These are phyloP conservation scores for Lates calcarifer DNA, from an alignment of 2,113 vertebrate species.

Conservation along the genomic window DNA sequence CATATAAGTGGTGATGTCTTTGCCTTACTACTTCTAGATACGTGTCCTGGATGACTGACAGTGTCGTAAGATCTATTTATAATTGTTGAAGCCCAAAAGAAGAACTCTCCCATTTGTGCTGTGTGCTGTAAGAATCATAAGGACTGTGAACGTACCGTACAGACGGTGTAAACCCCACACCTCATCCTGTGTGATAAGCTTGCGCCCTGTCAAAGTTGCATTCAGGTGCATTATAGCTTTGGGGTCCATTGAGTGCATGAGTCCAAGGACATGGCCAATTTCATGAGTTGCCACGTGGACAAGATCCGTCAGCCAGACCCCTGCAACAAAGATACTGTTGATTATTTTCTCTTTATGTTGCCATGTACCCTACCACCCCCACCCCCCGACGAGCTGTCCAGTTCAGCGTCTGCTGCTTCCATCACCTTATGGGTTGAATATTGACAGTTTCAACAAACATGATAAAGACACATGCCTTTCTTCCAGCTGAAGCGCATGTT, in stretches of 20 bases:
- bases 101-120: not conserved
- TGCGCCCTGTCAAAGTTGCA: constrained; percentile 92
- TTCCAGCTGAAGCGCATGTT: constrained; percentile 98
- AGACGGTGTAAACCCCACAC: constrained; percentile 96
- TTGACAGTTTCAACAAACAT: constrained; percentile 24
- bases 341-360: constrained; percentile 26
- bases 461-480: constrained; percentile 85
- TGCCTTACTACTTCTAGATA: not conserved
- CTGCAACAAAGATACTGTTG: constrained; percentile 76
- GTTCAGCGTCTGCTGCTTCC: not conserved
- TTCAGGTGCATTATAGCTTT: constrained; percentile 97
- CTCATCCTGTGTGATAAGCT: constrained; percentile 94
- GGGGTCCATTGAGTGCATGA: constrained; percentile 95
- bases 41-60: not conserved
- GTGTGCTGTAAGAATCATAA: not conserved
- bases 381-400: not conserved
- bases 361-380: no score
- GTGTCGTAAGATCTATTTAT: not conserved
- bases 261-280: constrained; percentile 93
- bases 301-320: constrained; percentile 96
- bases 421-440: constrained; percentile 11
- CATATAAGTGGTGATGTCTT: not conserved
- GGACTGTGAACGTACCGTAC: constrained; percentile 86
- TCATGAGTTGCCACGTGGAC: constrained; percentile 97
- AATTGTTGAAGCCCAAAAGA: not conserved